Evolutionary conservation across 2,888 invertebrate species (phyloP), one percentile per base, ranked within the genome.

Genomic region (Patella ulyssiponensis): DNA sequence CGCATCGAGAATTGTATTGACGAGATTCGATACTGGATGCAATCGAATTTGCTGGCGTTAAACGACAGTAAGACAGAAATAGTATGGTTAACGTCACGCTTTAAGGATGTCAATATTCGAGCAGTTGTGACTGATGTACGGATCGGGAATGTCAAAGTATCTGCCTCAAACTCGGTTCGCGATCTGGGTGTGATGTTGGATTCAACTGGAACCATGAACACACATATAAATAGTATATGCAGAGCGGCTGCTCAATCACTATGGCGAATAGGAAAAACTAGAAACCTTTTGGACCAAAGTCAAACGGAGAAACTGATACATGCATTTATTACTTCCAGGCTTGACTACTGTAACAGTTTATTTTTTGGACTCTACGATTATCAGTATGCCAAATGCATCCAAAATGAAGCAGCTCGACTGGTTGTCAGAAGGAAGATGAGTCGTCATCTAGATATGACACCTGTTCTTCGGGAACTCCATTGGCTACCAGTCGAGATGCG

Each of bases 351-450:
- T n/a, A n/a, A n/a, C n/a, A n/a, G n/a, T n/a, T n/a, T n/a, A n/a
- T n/a, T n/a, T 23, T 9, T 20, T 14, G 53, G 23, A 14, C 52
- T 20, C 52, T 54, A 52, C 23, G 7, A 7, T 51, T 20, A 20
- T 51, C 20, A 44, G 44, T 51, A 44, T 33, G 52, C 15, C 20
- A 23, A 44, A 20, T 52, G 12, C 17, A 7, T 71, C 17, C 71
- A 71, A n/a, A 71, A 71, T 15, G 52, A 33, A 51, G 71, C 71
- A 44, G 71, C 71, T 52, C 44, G 71, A 17, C 44, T 71, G 20
- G 71, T 44, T 20, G 52, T 52, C 51, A 33, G 17, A 52, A 71
- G 51, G 44, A 44, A 11, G 44, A 71, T 20, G 44, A 27, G 27
- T 27, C 27, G 27, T 27, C 27, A 27, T 27, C 27, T 20, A 23